Conservation (phyloP, 1,140 invertebrate genomes). For the Coptotermes formosanus region DNA sequence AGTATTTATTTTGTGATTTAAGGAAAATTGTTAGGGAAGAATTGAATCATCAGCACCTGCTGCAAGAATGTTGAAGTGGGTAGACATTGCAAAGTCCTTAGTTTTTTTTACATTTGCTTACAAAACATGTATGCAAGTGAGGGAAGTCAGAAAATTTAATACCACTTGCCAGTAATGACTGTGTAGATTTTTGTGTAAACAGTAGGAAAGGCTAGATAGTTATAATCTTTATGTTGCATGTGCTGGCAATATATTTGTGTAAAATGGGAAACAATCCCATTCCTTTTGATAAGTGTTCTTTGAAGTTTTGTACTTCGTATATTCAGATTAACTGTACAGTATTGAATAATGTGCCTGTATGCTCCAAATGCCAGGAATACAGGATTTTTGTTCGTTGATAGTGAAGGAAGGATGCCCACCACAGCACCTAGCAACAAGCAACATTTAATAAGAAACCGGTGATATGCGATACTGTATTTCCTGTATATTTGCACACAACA, state of each 20-base stretch:
- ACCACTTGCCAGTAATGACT: not conserved
- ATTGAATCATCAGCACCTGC: not conserved
- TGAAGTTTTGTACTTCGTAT: not conserved
- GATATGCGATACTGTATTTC: no score
- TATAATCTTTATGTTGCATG: not conserved
- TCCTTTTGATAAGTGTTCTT: not conserved
- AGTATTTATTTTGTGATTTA: not conserved
- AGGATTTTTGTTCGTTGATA: no score
- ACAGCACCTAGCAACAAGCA: no score
- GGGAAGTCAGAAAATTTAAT: not conserved
- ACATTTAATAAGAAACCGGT: no score
- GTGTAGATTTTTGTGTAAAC: not conserved
- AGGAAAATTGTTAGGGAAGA: not conserved
- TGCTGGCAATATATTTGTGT: not conserved
- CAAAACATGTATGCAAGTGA: not conserved
- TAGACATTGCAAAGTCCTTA: not conserved
- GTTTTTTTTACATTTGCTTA: not conserved
- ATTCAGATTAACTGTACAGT: no score
- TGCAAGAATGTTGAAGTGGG: not conserved
- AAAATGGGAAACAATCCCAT: conserved; percentile 6
- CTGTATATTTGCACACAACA: no score
- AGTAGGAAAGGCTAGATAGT: not conserved
- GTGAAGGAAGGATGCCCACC: no score
- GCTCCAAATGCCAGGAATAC: no score
- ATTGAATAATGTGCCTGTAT: no score